Evolutionary conservation across 2,797 vertebrate genomes (phyloP).

Genomic region (Thaleichthys pacificus): DNA sequence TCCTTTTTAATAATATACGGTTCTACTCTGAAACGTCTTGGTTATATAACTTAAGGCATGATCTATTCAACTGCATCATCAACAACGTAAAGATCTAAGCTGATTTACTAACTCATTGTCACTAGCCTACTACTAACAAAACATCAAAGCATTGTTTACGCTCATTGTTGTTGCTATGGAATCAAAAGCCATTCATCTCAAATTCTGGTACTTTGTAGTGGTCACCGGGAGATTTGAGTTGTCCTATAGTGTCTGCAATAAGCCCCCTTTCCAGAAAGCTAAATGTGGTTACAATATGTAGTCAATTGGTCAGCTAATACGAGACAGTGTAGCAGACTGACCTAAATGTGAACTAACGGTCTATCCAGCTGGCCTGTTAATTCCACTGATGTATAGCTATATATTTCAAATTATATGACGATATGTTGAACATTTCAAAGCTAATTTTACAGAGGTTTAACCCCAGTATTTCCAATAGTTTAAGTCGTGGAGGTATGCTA

Average conservation of each 20-base stretch:
- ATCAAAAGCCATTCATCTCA: background rate
- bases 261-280: background rate
- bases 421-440: background rate
- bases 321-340: slow-evolving; percentile 47
- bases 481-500: background rate
- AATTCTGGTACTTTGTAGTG: background rate
- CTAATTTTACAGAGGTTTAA: no score
- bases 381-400: slow-evolving; percentile 37
- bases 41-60: no score
- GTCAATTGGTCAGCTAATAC: slow-evolving; percentile 59
- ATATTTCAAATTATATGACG: slow-evolving; percentile 29
- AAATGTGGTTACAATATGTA: background rate
- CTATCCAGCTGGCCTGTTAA: slow-evolving; percentile 54
- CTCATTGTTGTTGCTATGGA: background rate
- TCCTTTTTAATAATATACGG: no score
- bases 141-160: background rate
- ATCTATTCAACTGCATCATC: no score
- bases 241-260: background rate
- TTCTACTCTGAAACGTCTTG: no score
- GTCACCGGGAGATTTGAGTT: background rate
- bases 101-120: no score
- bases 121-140: no score
- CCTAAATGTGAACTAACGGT: slow-evolving; percentile 59
- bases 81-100: no score
- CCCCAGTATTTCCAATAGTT: no score